These are phyloP conservation scores for Drosophila sp. DNA, from an alignment of 1,140 invertebrate species.

Conservation along the genomic window DNA sequence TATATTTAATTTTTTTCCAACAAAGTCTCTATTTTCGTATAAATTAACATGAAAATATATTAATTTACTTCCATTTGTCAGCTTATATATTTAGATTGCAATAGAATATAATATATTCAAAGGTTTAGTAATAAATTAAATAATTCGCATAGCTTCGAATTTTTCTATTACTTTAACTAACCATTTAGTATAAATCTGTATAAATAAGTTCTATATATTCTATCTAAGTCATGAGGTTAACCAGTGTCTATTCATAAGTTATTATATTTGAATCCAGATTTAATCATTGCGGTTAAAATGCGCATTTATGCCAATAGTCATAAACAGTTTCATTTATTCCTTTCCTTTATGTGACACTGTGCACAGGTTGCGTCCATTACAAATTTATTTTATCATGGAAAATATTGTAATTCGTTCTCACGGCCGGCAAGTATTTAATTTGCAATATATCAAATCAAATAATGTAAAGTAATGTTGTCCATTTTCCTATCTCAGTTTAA, in stretches of 20 bases:
- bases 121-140: no score
- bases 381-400: slow-evolving; percentile 18
- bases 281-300: slow-evolving; percentile 28
- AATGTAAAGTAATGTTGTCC: not conserved
- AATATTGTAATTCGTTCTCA: slow-evolving; percentile 45
- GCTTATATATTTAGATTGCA: no score
- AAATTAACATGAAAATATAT: no score
- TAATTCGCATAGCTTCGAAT: no score
- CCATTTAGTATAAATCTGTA: no score
- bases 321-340: slow-evolving; percentile 6
- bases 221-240: not conserved
- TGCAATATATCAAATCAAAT: not conserved
- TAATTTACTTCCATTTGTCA: no score
- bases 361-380: not conserved
- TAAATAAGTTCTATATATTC: no score
- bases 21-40: no score
- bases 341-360: not conserved
- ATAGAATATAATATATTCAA: no score
- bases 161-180: no score
- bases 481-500: not conserved
- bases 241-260: not conserved
- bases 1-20: no score
- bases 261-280: not conserved
- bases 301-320: not conserved
- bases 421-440: slow-evolving; percentile 30